Percentiles rank a stretch among this genome's conserved stretches.
Evolutionary conservation across 1,140 invertebrate species (phyloP).

Genomic region (Cydia amplana): DNA sequence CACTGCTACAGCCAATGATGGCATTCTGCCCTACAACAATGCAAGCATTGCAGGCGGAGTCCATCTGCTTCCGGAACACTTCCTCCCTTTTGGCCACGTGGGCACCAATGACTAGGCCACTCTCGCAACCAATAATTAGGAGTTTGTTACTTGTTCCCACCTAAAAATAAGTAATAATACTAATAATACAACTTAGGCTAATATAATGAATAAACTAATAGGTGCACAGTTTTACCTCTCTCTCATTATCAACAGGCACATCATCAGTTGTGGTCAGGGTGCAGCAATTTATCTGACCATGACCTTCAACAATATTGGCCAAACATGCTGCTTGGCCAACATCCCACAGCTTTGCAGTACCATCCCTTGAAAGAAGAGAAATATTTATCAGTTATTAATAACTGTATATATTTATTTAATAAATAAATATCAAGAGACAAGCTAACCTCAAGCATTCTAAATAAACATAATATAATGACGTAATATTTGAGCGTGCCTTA

Average conservation of each 20-base stretch:
- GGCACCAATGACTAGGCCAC: conserved; percentile 80
- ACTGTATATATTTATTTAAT: too few species aligned
- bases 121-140: conserved; percentile 83
- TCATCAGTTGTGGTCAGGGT: conserved; percentile 52
- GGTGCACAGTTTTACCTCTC: conserved; percentile 57
- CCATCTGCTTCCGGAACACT: conserved; percentile 64
- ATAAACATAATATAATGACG: too few species aligned
- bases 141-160: conserved; percentile 84
- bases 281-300: conserved; percentile 73
- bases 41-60: conserved; percentile 79
- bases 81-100: conserved; percentile 80
- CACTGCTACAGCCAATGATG: conserved; percentile 79
- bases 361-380: conserved; percentile 80
- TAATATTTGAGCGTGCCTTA: conserved; percentile 40
- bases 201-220: background rate
- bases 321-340: conserved; percentile 82
- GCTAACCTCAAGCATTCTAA: background rate
- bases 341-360: conserved; percentile 86
- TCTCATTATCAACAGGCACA: conserved; percentile 61
- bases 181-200: background rate
- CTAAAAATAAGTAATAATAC: conserved; percentile 70
- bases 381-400: conserved; percentile 18
- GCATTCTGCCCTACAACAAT: conserved; percentile 62
- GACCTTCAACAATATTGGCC: conserved; percentile 72
- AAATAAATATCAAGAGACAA: conserved; percentile 5